Percentiles rank a stretch among this genome's conserved stretches.
Evolutionary conservation across 2,113 vertebrate genomes (phyloP).

Genomic region (Tetraodon nigroviridis): DNA sequence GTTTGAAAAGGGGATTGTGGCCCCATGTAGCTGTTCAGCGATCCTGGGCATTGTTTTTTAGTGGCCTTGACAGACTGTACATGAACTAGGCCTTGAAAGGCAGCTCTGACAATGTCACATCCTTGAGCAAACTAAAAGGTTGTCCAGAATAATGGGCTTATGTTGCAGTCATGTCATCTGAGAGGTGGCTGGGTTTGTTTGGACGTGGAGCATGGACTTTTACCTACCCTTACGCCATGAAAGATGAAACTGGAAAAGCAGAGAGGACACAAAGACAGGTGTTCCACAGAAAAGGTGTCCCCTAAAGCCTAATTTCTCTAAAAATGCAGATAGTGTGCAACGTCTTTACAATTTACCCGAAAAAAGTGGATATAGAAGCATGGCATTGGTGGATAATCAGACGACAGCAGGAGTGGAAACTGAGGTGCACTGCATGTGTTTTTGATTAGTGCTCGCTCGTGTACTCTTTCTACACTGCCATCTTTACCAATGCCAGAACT

Average conservation of each 20-base stretch:
- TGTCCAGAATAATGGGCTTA: constrained; percentile 58
- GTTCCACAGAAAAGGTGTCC: constrained; percentile 13
- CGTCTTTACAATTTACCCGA: constrained; percentile 22
- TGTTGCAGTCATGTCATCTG: constrained; percentile 59
- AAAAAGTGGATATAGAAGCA: constrained; percentile 33
- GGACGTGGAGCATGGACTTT: constrained; percentile 57
- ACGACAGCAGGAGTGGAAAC: constrained; percentile 49
- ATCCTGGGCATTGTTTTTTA: constrained; percentile 54
- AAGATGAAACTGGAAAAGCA: constrained; percentile 54
- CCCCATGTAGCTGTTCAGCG: constrained; percentile 37
- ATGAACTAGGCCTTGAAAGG: constrained; percentile 60
- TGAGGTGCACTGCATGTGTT: constrained; percentile 60
- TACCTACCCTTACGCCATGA: constrained; percentile 48
- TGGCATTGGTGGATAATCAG: constrained; percentile 49
- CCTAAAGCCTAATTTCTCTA: constrained; percentile 16
- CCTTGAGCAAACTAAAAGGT: constrained; percentile 57
- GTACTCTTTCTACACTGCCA: constrained; percentile 30
- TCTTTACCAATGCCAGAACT: constrained; percentile 46
- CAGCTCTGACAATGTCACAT: constrained; percentile 62
- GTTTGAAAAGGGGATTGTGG: constrained; percentile 28
- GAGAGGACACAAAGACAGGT: constrained; percentile 41
- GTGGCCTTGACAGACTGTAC: constrained; percentile 54
- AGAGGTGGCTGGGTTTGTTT: constrained; percentile 63
- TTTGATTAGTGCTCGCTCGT: constrained; percentile 50
- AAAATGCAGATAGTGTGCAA: constrained; percentile 34